Conservation (phyloP, 2,797 vertebrate species). For the Holocentrus rufus region DNA sequence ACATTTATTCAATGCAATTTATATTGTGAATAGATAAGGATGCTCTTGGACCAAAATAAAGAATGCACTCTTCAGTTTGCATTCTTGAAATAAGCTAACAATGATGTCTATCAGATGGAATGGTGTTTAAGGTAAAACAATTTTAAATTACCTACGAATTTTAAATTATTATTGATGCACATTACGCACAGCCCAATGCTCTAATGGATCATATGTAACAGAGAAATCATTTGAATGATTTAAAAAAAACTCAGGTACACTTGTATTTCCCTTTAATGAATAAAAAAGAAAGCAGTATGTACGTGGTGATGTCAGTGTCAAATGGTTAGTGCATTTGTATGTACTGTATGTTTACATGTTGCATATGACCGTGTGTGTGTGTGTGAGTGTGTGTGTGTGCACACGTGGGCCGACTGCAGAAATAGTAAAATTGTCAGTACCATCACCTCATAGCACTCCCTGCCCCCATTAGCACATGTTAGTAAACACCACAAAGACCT, state of each 20-base stretch:
- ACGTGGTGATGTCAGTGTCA: neutral
- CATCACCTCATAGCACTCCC: conserved; percentile 32
- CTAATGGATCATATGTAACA: neutral
- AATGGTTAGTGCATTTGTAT: neutral
- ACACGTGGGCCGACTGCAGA: neutral
- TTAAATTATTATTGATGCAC: neutral
- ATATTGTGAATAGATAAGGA: too few relatives aligned
- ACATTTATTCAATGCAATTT: neutral
- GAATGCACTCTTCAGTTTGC: neutral
- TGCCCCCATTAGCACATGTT: conserved; percentile 52
- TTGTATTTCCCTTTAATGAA: neutral
- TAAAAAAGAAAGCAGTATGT: neutral
- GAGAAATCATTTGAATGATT: neutral
- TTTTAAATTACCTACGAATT: neutral
- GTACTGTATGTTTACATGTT: neutral
- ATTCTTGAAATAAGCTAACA: too few relatives aligned
- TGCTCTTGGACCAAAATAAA: too few relatives aligned
- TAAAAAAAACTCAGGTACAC: neutral
- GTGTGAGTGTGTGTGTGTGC: neutral
- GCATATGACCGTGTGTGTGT: neutral
- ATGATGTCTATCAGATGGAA: too few relatives aligned
- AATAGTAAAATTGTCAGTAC: neutral
- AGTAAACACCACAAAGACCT: conserved; percentile 60
- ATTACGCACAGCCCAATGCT: neutral
- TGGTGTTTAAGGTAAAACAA: neutral